Evolutionary conservation across 1,140 invertebrate genomes (phyloP), one percentile per base, ranked within the genome.

Genomic region (Laupala kohalensis): DNA sequence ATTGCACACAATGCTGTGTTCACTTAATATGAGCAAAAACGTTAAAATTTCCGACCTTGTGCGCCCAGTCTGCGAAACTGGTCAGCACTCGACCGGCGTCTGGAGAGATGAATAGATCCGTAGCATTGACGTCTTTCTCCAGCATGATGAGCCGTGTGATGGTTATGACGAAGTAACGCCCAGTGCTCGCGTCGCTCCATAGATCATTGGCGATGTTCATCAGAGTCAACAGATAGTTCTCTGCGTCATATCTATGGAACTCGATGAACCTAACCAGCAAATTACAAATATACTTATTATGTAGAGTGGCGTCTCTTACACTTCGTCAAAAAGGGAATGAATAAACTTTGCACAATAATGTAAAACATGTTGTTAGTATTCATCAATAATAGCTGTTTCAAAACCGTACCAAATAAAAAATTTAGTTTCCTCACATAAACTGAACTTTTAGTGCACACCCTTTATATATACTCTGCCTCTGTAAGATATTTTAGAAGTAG

Each of bases 171-270:
- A 91, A 83, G 67, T 87, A 84, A 79, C 89, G 89, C 19, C 89
- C 89, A 63, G 85, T 82, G 64, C 82, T 84, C 1, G 81, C 81
- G 75, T 90, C 88, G 73, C 88, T 86, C 77, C 88, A 90, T 74
- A 84, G 84, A 70, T 85, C 84, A 0, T 87, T 82, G 5, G 30
- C 70, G 87, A 90, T 90, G 77, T 90, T 90, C 85, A 90, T 89
- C 19, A 91, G 80, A 3, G 89, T 90, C 25, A 90, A 77, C 6
- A 90, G 82, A 75, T 90, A 90, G 12, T 84, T 84, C 71, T 88
- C 86, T 9, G 88, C 79, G 77, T 90, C 85, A 71, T 83, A 86
- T 27, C 76, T 74, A 69, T 84, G 82, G 76, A 90, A 87, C 9
- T 53, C 37, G 37, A 53, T 53, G 37, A 53, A 53, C 9, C 37